phyloP scores from a whole-genome alignment of 2,888 invertebrate species.

The Dynastes tityus region DNA sequence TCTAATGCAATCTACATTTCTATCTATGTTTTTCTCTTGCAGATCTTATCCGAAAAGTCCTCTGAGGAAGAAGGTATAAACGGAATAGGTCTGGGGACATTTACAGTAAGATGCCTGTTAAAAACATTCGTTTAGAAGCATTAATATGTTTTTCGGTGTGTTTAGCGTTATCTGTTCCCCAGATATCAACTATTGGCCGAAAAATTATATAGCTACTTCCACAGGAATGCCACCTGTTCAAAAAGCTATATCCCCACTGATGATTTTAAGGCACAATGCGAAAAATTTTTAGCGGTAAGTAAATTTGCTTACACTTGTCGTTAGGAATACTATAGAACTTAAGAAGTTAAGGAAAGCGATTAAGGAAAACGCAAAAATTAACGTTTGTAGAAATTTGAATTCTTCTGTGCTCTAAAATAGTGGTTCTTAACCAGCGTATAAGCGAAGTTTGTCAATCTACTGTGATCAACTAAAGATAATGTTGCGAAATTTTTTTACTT shows the following conservation, averaged over 20 bases:
- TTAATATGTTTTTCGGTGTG: slow-evolving; percentile 56
- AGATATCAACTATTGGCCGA: slow-evolving; percentile 81
- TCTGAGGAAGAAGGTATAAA: slow-evolving; percentile 80
- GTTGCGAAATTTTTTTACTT: too few relatives aligned
- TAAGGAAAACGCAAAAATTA: too few relatives aligned
- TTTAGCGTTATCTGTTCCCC: slow-evolving; percentile 85
- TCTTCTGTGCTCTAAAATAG: too few relatives aligned
- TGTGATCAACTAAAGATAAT: too few relatives aligned
- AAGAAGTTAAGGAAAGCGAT: too few relatives aligned
- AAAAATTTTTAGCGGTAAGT: slow-evolving; percentile 74
- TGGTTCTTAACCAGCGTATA: too few relatives aligned
- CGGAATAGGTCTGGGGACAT: slow-evolving; percentile 81
- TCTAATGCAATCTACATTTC: background rate
- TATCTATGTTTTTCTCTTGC: slow-evolving; percentile 62
- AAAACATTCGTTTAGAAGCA: slow-evolving; percentile 55
- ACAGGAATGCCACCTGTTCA: slow-evolving; percentile 75
- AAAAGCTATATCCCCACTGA: slow-evolving; percentile 76
- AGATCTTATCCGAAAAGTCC: slow-evolving; percentile 81
- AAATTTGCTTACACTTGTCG: background rate
- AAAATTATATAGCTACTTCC: slow-evolving; percentile 79
- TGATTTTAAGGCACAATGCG: slow-evolving; percentile 83
- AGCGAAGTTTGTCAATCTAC: too few relatives aligned
- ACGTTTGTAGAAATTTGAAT: too few relatives aligned
- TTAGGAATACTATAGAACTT: too few relatives aligned
- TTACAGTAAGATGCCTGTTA: slow-evolving; percentile 71